Percentiles rank a stretch among this genome's conserved stretches.
phyloP scores from a whole-genome alignment of 2,888 invertebrate species.

The Lamellibrachia satsuma region DNA sequence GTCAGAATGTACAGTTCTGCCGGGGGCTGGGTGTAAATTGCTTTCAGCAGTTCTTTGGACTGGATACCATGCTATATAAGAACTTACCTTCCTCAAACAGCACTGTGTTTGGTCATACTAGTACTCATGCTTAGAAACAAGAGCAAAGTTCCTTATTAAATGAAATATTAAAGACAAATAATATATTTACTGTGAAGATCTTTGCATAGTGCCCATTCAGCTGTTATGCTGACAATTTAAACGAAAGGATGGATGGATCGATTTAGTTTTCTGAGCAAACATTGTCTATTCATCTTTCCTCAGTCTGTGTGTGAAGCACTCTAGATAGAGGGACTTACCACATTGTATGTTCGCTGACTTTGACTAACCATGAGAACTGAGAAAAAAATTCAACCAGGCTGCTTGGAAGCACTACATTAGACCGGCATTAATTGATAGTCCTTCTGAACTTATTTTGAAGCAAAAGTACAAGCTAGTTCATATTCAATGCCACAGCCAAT shows the following conservation, averaged over 20 bases:
- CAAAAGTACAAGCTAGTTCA: background rate
- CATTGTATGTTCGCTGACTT: background rate
- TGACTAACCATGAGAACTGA: background rate
- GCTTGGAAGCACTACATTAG: background rate
- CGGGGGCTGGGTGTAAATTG: too few relatives aligned
- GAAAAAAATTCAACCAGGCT: background rate
- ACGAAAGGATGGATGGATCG: background rate
- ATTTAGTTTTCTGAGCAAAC: background rate
- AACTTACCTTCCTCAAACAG: too few relatives aligned
- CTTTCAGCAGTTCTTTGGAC: too few relatives aligned
- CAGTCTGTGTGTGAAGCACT: background rate
- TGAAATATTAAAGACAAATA: background rate
- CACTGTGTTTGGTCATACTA: too few relatives aligned
- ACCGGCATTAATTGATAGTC: background rate
- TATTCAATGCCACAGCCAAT: background rate
- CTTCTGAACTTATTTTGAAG: background rate
- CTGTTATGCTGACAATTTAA: background rate
- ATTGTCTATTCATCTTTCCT: background rate
- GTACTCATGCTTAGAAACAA: background rate
- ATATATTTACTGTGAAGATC: background rate
- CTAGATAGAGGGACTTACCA: background rate
- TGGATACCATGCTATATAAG: too few relatives aligned
- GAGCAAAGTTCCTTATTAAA: background rate
- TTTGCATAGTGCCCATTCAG: background rate
- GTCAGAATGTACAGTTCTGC: too few relatives aligned